phyloP scores from a whole-genome alignment of 2,888 invertebrate genomes.

The Hyppa rectilinea region DNA sequence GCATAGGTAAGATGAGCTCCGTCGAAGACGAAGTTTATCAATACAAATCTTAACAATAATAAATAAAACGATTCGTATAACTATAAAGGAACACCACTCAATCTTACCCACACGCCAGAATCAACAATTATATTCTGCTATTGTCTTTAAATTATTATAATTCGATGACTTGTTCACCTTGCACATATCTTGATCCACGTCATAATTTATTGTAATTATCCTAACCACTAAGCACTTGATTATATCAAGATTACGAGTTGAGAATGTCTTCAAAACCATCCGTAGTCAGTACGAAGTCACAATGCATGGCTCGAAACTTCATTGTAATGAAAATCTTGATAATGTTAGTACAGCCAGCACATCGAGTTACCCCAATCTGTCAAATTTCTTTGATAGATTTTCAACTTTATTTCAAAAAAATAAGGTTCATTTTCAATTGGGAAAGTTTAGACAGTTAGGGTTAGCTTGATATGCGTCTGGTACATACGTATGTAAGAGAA shows the following conservation, averaged over 20 bases:
- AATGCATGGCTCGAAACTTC: slow-evolving; percentile 32
- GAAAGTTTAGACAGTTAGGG: no score
- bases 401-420: no score
- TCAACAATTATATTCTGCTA: not conserved
- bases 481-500: slow-evolving; percentile 52
- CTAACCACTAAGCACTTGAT: slow-evolving; percentile 15
- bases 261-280: slow-evolving; percentile 15
- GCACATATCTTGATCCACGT: slow-evolving; percentile 26
- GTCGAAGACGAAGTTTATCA: not conserved
- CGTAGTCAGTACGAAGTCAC: slow-evolving; percentile 12
- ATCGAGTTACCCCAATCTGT: no score
- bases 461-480: no score
- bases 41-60: not conserved
- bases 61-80: not conserved
- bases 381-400: no score
- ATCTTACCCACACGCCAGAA: not conserved
- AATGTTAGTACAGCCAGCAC: slow-evolving; percentile 35
- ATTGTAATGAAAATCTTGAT: slow-evolving; percentile 60
- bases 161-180: slow-evolving; percentile 48
- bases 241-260: slow-evolving; percentile 22
- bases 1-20: not conserved
- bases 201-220: slow-evolving; percentile 37
- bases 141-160: slow-evolving; percentile 28
- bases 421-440: no score
- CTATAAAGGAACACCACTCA: not conserved